Evolutionary conservation across 1,140 invertebrate genomes (phyloP), one percentile per base, ranked within the genome.

Genomic region (Muscidifurax raptorellus): DNA sequence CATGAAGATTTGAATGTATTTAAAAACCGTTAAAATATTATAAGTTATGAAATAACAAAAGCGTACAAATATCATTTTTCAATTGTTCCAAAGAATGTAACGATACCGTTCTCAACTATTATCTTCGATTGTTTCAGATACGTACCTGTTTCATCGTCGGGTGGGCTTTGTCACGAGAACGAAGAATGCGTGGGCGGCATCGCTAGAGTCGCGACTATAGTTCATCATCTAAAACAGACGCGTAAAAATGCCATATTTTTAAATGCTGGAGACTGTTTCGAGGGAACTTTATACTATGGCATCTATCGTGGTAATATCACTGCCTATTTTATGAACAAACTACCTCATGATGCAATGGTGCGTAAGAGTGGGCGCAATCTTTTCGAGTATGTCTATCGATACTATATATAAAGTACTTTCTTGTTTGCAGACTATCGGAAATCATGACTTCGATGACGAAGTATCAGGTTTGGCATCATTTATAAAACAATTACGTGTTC

Each of bases 381-480:
- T 1, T 40, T 40, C 10, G 36, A 40, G 10, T 0, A 40, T 40
- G 36, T 9, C 10, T 40, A 40, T 40, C 1, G 36, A 40, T 40
- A 40, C 36, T 40, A 9, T 10, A 40, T n/a, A 40, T 40, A 40
- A 40, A 1, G 10, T 40, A 40, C 36, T 27, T 59, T 27, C 5
- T 69, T 40, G 87, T 77, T 12, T 36, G 5, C 36, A 89, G 97
- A 96, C 96, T 0, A 89, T 98, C 15, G 97, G 97, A 15, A 98
- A 98, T 90, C 97, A 98, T 88, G 97, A 98, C 90, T 98, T 98
- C 89, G 97, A 98, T 88, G 94, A 97, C 87, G 95, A 95, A 0
- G 93, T 98, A 1, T 94, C 93, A 2, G 97, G 96, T 0, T 87
- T 98, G 0, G 94, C 96, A 1, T 96, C 96, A 0, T 98, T 97